phyloP scores from a whole-genome alignment of 2,797 vertebrate genomes.

The Helostoma temminkii region DNA sequence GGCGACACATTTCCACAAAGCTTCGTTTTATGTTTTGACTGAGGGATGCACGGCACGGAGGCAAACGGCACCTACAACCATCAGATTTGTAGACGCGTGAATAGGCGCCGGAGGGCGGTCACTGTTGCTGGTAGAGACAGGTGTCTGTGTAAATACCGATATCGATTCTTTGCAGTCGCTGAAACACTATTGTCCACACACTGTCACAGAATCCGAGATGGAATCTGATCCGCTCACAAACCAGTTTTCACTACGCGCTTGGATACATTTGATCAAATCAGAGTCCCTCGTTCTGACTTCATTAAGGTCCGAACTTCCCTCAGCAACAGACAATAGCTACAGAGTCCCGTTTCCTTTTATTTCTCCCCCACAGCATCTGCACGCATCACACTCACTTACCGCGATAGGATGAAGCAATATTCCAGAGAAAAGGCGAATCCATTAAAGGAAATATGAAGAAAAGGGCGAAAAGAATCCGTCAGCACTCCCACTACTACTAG shows the following conservation, averaged over 20 bases:
- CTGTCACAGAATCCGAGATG: background rate
- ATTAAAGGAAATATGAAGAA: conserved; percentile 52
- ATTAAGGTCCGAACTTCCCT: conserved; percentile 69
- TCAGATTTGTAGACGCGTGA: background rate
- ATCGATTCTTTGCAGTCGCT: conserved; percentile 20
- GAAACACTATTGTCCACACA: conserved; percentile 1
- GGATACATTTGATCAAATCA: background rate
- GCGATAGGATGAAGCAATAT: conserved; percentile 63
- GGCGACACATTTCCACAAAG: conserved; percentile 36
- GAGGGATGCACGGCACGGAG: background rate
- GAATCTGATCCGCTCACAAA: background rate
- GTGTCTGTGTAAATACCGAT: conserved; percentile 67
- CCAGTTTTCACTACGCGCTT: background rate
- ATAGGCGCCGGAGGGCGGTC: conserved; percentile 45
- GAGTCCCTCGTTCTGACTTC: conserved; percentile 27
- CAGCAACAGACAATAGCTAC: conserved; percentile 84
- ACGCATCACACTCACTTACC: conserved; percentile 75
- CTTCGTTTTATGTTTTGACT: background rate
- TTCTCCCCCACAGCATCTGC: conserved; percentile 22
- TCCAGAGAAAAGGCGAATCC: conserved; percentile 74
- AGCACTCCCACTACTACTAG: conserved; percentile 64
- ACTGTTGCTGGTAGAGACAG: conserved; percentile 76
- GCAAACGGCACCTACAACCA: background rate
- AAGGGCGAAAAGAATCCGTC: conserved; percentile 26
- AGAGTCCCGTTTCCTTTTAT: conserved; percentile 46